Percentiles rank a stretch among this genome's conserved stretches.
phyloP scores from a whole-genome alignment of 2,888 invertebrate species.

The Brachylomia viminalis region DNA sequence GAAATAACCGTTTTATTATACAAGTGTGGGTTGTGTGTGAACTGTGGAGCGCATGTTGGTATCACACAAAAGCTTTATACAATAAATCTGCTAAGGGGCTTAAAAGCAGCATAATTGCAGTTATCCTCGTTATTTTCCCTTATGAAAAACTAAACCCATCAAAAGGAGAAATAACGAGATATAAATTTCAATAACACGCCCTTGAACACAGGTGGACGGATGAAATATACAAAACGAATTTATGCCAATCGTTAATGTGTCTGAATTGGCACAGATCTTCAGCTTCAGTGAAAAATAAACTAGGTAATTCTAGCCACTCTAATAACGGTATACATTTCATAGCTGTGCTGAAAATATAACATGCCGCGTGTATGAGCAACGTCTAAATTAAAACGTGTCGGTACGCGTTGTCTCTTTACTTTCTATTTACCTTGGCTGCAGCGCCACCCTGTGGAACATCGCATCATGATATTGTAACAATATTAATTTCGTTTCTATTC shows the following conservation, averaged over 20 bases:
- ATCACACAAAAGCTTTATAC: conserved; percentile 70
- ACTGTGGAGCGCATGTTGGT: conserved; percentile 56
- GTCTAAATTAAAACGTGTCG: conserved; percentile 77
- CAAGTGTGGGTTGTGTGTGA: conserved; percentile 64
- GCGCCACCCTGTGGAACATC: conserved; percentile 87
- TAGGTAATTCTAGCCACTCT: conserved; percentile 72
- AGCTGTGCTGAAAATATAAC: conserved; percentile 79
- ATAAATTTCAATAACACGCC: conserved; percentile 37
- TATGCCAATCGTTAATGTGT: conserved; percentile 65
- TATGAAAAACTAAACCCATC: conserved; percentile 5
- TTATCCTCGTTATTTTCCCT: conserved; percentile 51
- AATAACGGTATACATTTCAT: conserved; percentile 73
- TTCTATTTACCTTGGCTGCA: conserved; percentile 87
- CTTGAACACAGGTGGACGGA: conserved; percentile 45
- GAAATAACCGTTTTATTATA: conserved; percentile 65
- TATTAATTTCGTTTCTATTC: conserved; percentile 60
- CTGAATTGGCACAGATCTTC: conserved; percentile 69
- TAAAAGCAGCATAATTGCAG: conserved; percentile 56
- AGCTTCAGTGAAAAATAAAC: conserved; percentile 66
- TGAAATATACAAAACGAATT: conserved; percentile 60
- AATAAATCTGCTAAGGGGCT: conserved; percentile 64
- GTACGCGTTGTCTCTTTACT: conserved; percentile 69
- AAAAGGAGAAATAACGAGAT: conserved; percentile 50
- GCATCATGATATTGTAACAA: conserved; percentile 75
- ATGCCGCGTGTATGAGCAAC: conserved; percentile 80